These are phyloP conservation scores for Chionoecetes opilio DNA, from an alignment of 1,140 invertebrate genomes.

Conservation along the genomic window DNA sequence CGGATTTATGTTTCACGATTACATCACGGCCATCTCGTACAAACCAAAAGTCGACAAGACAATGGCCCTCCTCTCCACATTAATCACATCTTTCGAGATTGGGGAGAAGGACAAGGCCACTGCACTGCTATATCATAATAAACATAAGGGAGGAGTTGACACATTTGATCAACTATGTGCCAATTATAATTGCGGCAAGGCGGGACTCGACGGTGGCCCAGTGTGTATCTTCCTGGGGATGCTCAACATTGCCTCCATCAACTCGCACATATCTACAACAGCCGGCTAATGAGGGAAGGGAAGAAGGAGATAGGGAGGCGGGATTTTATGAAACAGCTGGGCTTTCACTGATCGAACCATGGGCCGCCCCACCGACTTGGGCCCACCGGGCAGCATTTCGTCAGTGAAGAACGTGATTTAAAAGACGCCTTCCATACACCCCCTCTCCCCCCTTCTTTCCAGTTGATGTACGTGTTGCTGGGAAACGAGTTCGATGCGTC, in stretches of 20 bases:
- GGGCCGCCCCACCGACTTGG: background rate
- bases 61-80: background rate
- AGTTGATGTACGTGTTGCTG: too few species aligned
- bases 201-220: constrained; percentile 44
- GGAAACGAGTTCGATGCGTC: too few species aligned
- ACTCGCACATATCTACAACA: constrained; percentile 33
- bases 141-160: constrained; percentile 4
- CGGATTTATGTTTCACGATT: background rate
- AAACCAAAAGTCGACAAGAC: constrained; percentile 3
- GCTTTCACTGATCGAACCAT: background rate
- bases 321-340: constrained; percentile 12
- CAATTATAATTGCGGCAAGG: background rate
- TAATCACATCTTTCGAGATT: background rate
- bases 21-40: background rate
- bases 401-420: too few species aligned
- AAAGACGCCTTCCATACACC: too few species aligned
- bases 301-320: background rate
- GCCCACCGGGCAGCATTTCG: constrained; percentile 22
- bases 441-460: too few species aligned
- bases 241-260: background rate
- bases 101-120: constrained; percentile 43
- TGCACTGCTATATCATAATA: constrained; percentile 33
- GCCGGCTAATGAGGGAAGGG: background rate
- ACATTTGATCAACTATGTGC: too few species aligned
- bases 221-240: constrained; percentile 23